Base-by-base conservation (phyloP, 2,888 invertebrate species). In the Trissoscelio sp. region DNA sequence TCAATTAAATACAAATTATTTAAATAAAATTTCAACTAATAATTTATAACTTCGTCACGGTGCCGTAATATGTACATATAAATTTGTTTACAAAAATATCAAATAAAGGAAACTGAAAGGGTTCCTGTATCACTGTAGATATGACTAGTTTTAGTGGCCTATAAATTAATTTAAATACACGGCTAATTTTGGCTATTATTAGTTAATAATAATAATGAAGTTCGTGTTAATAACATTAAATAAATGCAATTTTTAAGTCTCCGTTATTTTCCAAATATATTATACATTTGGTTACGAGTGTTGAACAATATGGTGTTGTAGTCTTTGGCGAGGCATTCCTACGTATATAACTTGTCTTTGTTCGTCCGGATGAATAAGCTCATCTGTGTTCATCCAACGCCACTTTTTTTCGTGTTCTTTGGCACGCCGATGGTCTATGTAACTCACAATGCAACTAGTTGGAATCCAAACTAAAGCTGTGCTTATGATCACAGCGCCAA, bases 381-480 rank as follows among this genome's bases (percentile, higher is more conserved):
- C 90, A 88, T 96, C 95, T 48, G 94, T 91, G 85, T 94, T 94
- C 87, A 94, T 93, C 96, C 96, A 96, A 78, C 95, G 94, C 88
- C 93, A 92, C 83, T 94, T 93, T 87, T 95, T 95, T 85, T 95
- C 93, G 86, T 95, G 95, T 84, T 95, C 94, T 9, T 95, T 94
- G 84, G 95, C 93, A 20, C 96, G 93, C 79, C 95, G 94, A 28
- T 96, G 94, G 89, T 97, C 98, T 69, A 97, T 95, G 90, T 96
- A 97, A 87, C 95, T 95, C 78, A 96, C 95, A 37, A 97, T 94
- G 90, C 97, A 98, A 89, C 97, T 97, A 3, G 96, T 96, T 0
- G 98, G 98, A 86, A 99, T 96, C 99, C 99, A 99, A 70, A 98
- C 93, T 70, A 98, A 93, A n/a, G 98, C 95, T 9, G 98, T 97